Percentiles rank a stretch among this genome's conserved stretches.
These are phyloP conservation scores for Jordanella pulchra DNA, from an alignment of 2,797 vertebrate genomes.

Conservation along the genomic window DNA sequence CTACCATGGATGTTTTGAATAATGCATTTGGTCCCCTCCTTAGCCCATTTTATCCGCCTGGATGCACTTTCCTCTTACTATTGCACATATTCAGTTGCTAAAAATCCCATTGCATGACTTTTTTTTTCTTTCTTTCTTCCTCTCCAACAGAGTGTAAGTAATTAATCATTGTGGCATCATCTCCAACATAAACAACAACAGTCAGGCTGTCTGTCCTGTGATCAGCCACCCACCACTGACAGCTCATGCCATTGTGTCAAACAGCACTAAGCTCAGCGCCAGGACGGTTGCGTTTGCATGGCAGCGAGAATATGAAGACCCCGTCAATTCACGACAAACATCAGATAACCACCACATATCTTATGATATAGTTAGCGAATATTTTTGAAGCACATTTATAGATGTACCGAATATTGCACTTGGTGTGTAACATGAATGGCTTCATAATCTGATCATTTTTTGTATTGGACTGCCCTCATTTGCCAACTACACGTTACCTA, in stretches of 20 bases:
- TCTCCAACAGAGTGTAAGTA: conserved; percentile 21
- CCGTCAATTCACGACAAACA: conserved; percentile 35
- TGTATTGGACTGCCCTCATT: conserved; percentile 82
- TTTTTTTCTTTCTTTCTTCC: conserved; percentile 21
- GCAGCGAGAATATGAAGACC: conserved; percentile 74
- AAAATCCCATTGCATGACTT: conserved; percentile 55
- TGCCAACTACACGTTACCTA: conserved; percentile 81
- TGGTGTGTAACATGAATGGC: conserved; percentile 12
- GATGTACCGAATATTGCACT: conserved; percentile 42
- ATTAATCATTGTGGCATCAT: conserved; percentile 32
- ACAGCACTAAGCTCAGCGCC: conserved; percentile 33
- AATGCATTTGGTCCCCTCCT: conserved; percentile 43
- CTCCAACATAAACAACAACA: conserved; percentile 32
- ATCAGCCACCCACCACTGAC: conserved; percentile 42
- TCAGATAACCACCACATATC: conserved; percentile 33
- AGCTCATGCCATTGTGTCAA: conserved; percentile 29
- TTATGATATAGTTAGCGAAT: conserved; percentile 19
- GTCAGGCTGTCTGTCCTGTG: conserved; percentile 32
- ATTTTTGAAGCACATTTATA: conserved; percentile 25
- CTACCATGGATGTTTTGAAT: conserved; percentile 52
- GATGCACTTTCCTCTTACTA: conserved; percentile 47
- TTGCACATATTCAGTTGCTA: conserved; percentile 32
- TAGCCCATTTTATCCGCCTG: conserved; percentile 48
- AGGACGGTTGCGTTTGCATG: conserved; percentile 89
- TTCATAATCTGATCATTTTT: conserved; percentile 66